phyloP scores from a whole-genome alignment of 2,113 vertebrate species.

The Parotia lawesii region DNA sequence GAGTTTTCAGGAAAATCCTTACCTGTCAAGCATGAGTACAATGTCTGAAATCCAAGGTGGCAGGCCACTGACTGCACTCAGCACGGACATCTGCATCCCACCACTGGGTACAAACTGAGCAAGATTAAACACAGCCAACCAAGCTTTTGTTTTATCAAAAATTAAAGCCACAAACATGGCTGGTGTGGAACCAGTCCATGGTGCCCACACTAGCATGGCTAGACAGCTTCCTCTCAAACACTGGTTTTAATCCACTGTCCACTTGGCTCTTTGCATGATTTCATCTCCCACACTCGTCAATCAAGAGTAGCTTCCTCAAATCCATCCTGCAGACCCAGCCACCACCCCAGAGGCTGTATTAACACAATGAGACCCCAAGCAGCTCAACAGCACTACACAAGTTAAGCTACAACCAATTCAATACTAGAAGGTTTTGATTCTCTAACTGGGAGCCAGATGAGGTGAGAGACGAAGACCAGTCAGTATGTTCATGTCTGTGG shows the following conservation, averaged over 20 bases:
- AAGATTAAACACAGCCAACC: background rate
- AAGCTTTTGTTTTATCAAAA: background rate
- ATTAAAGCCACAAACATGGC: background rate
- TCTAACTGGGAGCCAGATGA: background rate
- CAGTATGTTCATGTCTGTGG: accelerated
- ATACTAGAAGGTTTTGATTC: accelerated
- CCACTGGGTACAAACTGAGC: background rate
- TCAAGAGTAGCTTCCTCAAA: background rate
- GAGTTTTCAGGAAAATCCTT: background rate
- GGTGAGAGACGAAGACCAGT: background rate
- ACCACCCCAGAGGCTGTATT: background rate
- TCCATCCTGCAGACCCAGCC: background rate
- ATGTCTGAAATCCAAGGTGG: background rate
- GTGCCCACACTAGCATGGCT: background rate
- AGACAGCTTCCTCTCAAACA: background rate
- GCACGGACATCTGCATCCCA: background rate
- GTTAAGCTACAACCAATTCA: background rate
- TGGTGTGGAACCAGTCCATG: background rate
- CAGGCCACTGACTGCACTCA: background rate
- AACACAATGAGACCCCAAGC: background rate
- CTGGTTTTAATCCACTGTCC: background rate
- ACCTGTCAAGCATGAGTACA: accelerated
- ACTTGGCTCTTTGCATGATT: background rate
- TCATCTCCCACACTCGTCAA: background rate
- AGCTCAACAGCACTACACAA: accelerated